Conservation (phyloP, 2,113 vertebrate species). For the Centropus bengalensis region DNA sequence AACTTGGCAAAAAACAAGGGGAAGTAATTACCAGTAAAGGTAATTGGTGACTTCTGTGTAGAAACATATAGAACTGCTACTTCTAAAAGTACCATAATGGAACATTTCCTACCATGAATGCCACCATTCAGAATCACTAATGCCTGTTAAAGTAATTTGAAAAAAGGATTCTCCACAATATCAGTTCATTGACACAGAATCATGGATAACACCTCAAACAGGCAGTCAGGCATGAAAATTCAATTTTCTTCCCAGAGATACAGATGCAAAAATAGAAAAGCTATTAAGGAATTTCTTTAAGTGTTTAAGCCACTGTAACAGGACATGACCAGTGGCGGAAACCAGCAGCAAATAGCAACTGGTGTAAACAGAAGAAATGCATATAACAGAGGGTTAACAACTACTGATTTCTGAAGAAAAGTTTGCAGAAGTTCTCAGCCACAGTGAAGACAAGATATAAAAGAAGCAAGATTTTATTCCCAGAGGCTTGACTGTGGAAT, state of each 20-base stretch:
- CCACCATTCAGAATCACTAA: background rate
- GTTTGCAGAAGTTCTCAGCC: background rate
- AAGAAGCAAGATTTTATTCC: conserved; percentile 12
- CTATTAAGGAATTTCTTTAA: background rate
- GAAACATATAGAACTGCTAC: background rate
- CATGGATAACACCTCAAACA: background rate
- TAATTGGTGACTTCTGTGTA: background rate
- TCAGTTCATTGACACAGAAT: conserved; percentile 6
- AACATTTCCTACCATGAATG: conserved; percentile 8
- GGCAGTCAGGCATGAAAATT: background rate
- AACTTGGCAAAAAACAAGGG: background rate
- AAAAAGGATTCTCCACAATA: background rate
- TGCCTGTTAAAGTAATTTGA: conserved; percentile 5
- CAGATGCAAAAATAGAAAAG: background rate
- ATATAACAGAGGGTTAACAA: background rate
- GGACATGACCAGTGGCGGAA: background rate
- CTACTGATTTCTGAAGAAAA: background rate
- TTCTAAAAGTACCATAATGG: background rate
- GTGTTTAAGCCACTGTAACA: background rate
- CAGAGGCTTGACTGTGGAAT: conserved; percentile 12
- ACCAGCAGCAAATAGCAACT: background rate
- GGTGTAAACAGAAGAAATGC: background rate
- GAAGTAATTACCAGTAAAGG: background rate
- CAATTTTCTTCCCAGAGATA: background rate
- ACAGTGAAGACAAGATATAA: background rate